Base-by-base conservation (phyloP, 2,888 invertebrate species). In the Campaea margaritaria region DNA sequence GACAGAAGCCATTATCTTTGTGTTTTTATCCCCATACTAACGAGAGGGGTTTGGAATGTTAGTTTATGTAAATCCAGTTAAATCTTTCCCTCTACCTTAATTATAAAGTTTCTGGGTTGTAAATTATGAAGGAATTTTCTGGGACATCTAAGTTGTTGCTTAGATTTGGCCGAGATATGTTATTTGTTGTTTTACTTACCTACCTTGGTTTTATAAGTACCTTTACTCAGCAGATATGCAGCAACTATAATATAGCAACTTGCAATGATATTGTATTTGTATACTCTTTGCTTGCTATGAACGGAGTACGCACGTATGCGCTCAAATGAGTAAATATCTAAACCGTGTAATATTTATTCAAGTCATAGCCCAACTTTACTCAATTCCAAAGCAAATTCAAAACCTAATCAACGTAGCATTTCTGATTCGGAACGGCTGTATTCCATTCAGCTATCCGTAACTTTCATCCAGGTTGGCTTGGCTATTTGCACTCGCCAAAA, bases 351-450 rank as follows among this genome's bases (percentile, higher is more conserved):
- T 69, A 72, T 77, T 76, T 78, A 81, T 79, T 79, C 76, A 68
- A 70, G 72, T 72, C 75, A 69, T 70, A 65, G 49, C 47, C 64
- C 62, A 67, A 80, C 78, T 76, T 81, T 68, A 56, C 67, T 67
- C 69, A 49, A 76, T 79, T 78, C 54, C 68, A 72, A 81, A 77
- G 65, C 69, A 74, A 75, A 78, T 79, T 81, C 76, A 71, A 76
- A 80, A 76, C 73, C 74, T 76, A 83, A 83, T 81, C 81, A 82
- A 77, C 70, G 73, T 70, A 67, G 72, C 64, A 69, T 78, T 81
- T 75, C 78, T 76, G 76, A 50, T 54, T 54, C 28, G 49, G 41
- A 31, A 82, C 78, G 72, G 74, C 71, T 77, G 55, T 64, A 71
- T 75, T 74, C 68, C 64, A 73, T 79, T 75, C 72, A 73, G 69